Base-by-base conservation (phyloP, 1,140 invertebrate species). In the Meloidogyne floridensis region DNA sequence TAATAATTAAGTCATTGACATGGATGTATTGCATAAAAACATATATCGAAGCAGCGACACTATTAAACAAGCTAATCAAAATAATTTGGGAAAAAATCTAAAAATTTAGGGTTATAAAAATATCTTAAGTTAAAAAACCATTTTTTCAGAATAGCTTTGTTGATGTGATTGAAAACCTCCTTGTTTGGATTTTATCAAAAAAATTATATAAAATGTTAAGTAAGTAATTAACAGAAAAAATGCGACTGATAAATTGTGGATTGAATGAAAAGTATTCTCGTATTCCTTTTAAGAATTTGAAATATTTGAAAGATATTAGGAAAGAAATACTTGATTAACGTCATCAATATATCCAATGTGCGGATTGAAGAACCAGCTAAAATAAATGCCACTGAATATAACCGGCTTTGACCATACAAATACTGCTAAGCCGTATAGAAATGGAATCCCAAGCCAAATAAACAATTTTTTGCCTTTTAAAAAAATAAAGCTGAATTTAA, bases 31-130 rank as follows among this genome's bases (percentile, higher is more conserved):
- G 77, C 18, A 81, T 80, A 51, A 47, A 81, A 20, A 81, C 59
- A 54, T 81, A 80, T 32, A 81, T 81, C 5, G 18, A 13, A 70
- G 81, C 76, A n/a, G 72, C 13, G 3, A 51, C 53, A 9, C 5
- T 77, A 80, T 81, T 81, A 42, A 80, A 20, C 47, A 81, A 80
- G 32, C 81, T 80, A 59, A 81, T 79, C 4, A 81, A 53, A 69
- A 81, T 43, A 18, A 81, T 77, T 79, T 81, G 81, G 15, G 81
- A 15, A 56, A 81, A 81, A 18, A 72, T 71, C 81, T 81, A 72
- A 79, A 59, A 56, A 11, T 59, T 15, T 9, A 15, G 13, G 13
- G 3, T 15, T 15, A 15, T 15, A 59, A 9, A 3, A 11, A 10
- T 10, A 11, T 56, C 13, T 9, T 9, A 59, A 9, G 4, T 11